phyloP scores from a whole-genome alignment of 2,113 vertebrate genomes.

The Notiomystis cincta region DNA sequence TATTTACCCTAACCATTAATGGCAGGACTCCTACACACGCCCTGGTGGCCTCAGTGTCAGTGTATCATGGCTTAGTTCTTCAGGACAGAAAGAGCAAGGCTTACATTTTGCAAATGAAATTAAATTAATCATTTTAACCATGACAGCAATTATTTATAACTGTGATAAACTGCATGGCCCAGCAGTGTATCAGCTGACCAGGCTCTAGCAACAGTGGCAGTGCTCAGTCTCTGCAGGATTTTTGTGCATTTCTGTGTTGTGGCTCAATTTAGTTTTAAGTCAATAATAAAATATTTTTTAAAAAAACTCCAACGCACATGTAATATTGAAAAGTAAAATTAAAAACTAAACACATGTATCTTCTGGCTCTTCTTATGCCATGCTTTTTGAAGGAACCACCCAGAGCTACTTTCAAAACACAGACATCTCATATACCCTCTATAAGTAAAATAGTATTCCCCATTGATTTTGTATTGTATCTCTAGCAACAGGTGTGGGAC shows the following conservation, averaged over 20 bases:
- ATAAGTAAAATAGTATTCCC: background rate
- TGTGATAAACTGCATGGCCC: background rate
- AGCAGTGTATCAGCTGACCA: background rate
- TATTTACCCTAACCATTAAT: background rate
- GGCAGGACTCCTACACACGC: background rate
- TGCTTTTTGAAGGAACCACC: background rate
- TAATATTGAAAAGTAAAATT: background rate
- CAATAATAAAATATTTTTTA: background rate
- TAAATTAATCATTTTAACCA: background rate
- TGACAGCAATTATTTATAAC: background rate
- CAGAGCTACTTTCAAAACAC: fast-evolving
- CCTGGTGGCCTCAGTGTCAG: fast-evolving
- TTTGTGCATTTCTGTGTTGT: background rate
- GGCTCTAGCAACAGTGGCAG: background rate
- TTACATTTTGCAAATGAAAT: background rate
- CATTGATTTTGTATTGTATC: background rate
- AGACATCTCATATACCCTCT: background rate
- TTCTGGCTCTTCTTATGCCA: background rate
- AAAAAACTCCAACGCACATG: background rate
- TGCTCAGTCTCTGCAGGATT: background rate
- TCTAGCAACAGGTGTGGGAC: background rate
- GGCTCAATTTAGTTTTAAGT: background rate
- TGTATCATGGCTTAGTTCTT: background rate
- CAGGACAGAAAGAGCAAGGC: background rate
- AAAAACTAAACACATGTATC: background rate